Percentiles rank a stretch among this genome's conserved stretches.
Evolutionary conservation across 2,888 invertebrate genomes (phyloP).

Genomic region (Campaea margaritaria): DNA sequence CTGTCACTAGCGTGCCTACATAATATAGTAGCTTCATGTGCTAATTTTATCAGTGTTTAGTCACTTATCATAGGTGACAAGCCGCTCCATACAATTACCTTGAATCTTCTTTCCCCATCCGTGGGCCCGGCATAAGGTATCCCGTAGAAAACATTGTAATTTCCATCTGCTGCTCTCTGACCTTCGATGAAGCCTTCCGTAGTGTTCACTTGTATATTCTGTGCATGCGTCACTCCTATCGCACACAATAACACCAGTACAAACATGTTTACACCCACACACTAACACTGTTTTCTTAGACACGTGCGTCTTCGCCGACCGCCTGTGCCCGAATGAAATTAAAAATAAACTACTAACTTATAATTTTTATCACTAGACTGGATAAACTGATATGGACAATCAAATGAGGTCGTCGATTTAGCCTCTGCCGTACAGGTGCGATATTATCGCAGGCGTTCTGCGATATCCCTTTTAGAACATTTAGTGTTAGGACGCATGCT

Average conservation of each 20-base stretch:
- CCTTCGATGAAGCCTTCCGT: conserved; percentile 67
- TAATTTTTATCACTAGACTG: conserved; percentile 41
- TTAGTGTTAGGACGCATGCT: no score
- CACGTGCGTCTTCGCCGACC: conserved; percentile 27
- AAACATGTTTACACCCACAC: conserved; percentile 43
- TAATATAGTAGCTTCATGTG: no score
- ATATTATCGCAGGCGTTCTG: no score
- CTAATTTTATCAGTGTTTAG: no score
- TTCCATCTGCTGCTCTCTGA: conserved; percentile 51
- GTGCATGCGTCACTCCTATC: conserved; percentile 49
- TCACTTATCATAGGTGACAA: neutral
- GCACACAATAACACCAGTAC: conserved; percentile 43
- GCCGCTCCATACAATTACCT: conserved; percentile 49
- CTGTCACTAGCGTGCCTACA: no score
- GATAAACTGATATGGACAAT: neutral
- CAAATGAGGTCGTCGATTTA: neutral
- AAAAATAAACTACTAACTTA: conserved; percentile 17
- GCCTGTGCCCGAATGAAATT: conserved; percentile 19
- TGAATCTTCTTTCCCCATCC: conserved; percentile 62
- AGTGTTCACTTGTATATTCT: conserved; percentile 61
- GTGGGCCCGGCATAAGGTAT: conserved; percentile 68
- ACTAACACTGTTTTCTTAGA: conserved; percentile 15
- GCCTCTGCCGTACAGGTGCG: no score
- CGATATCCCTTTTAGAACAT: no score
- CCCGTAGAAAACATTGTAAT: conserved; percentile 66